Percentiles rank a stretch among this genome's conserved stretches.
phyloP scores from a whole-genome alignment of 92 coral and sea anemone species.

The Epizoanthus scotinus region DNA sequence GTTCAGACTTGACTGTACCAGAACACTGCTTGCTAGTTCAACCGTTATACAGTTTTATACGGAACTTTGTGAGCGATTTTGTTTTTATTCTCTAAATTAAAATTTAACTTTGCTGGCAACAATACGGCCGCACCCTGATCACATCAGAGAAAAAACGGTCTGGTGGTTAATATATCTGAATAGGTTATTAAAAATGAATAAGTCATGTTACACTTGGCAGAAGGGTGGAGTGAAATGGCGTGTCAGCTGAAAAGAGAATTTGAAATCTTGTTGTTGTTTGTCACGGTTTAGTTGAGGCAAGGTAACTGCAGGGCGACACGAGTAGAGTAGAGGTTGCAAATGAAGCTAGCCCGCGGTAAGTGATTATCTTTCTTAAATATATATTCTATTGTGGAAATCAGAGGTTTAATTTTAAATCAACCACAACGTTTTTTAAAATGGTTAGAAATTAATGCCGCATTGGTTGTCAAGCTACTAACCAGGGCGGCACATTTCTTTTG shows the following conservation, averaged over 20 bases:
- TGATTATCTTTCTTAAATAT: neutral
- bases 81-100: constrained; percentile 20
- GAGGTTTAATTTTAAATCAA: neutral
- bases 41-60: neutral
- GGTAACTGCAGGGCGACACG: neutral
- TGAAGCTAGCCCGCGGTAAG: constrained; percentile 29
- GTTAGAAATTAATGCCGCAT: neutral
- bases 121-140: constrained; percentile 39
- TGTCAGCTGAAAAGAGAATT: constrained; percentile 13
- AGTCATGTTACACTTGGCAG: constrained; percentile 20
- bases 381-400: neutral
- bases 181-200: constrained; percentile 28
- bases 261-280: neutral
- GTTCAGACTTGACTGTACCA: neutral
- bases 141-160: constrained; percentile 41
- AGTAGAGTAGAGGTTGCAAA: neutral
- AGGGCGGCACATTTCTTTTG: too few species aligned
- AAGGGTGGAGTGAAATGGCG: constrained; percentile 51
- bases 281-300: neutral
- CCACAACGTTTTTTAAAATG: constrained; percentile 6
- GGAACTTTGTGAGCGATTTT: neutral
- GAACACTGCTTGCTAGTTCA: neutral
- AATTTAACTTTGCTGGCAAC: constrained; percentile 28
- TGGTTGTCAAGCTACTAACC: neutral
- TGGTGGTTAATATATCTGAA: constrained; percentile 25